Percentiles rank a stretch among this genome's conserved stretches.
phyloP scores from a whole-genome alignment of 1,140 invertebrate species.

The Dendroctonus valens region DNA sequence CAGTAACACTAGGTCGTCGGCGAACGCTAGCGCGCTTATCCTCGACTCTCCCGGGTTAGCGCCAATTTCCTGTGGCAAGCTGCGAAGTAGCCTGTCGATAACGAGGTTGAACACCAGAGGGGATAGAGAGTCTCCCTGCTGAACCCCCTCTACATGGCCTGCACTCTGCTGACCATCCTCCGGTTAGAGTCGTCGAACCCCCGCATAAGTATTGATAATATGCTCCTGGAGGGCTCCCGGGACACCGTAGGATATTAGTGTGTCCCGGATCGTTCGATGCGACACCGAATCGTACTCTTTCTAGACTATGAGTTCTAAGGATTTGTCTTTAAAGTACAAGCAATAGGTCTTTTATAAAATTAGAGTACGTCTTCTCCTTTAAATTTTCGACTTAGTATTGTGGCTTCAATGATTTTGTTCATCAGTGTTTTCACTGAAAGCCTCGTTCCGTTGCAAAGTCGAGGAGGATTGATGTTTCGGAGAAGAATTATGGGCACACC shows the following conservation, averaged over 20 bases:
- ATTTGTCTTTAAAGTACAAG: too few relatives aligned
- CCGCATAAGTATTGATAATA: too few relatives aligned
- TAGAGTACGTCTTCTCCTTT: slow-evolving; percentile 52
- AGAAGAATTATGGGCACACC: slow-evolving; percentile 48
- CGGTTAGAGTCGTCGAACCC: too few relatives aligned
- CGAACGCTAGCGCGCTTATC: slow-evolving; percentile 31
- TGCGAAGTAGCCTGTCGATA: slow-evolving; percentile 37
- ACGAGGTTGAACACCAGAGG: slow-evolving; percentile 45
- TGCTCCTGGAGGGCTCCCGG: too few relatives aligned
- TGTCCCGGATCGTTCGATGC: too few relatives aligned
- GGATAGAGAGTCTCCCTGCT: slow-evolving; percentile 50
- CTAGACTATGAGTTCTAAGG: too few relatives aligned
- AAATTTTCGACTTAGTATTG: slow-evolving; percentile 49
- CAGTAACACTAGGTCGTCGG: slow-evolving; percentile 29
- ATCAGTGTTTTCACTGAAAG: slow-evolving; percentile 41
- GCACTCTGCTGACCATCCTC: too few relatives aligned
- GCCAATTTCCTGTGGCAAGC: slow-evolving; percentile 21
- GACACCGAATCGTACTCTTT: too few relatives aligned
- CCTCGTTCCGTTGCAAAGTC: slow-evolving; percentile 50
- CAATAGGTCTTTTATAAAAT: too few relatives aligned
- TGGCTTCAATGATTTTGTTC: slow-evolving; percentile 52
- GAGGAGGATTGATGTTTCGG: slow-evolving; percentile 49
- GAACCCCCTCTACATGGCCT: slow-evolving; percentile 46
- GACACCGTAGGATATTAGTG: too few relatives aligned
- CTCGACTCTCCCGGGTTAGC: neutral